Evolutionary conservation across 1,140 invertebrate genomes (phyloP), one percentile per base, ranked within the genome.

Genomic region (Pararge aegeria): DNA sequence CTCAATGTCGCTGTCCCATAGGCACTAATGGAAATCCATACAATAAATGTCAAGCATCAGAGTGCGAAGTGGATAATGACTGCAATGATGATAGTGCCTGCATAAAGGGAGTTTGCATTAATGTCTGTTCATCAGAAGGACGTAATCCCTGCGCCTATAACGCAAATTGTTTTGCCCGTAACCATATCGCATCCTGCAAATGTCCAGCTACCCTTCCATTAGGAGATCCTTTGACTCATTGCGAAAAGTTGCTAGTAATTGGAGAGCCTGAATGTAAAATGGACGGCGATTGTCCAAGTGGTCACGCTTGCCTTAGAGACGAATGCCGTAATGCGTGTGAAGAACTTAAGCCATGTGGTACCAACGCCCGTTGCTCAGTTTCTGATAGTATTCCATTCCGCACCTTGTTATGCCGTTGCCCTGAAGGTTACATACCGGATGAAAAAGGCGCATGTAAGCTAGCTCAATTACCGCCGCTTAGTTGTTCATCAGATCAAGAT

Each of bases 401-500:
- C 50, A 97, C 95, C 0, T 94, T 97, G 93, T 94, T 95, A 30
- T 97, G 96, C 75, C 94, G 95, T 50, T 97, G 96, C 73, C 94
- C 95, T 0, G 94, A 95, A 68, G 95, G 95, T 13, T 96, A 93
- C 91, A 93, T 96, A 55, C 95, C 95, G 1, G 93, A 96, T 72
- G 90, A 94, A 54, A 92, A 93, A 62, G 95, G 95, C 42, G 91
- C 94, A 70, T 97, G 96, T 78, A 92, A 93, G 68, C 91, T 94
- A 76, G 92, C 95, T 27, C 88, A 94, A 70, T 78, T 96, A 44
- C 91, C 93, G 66, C 92, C 92, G 64, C 93, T 92, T 57, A 96
- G 95, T 21, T 98, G 97, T 73, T 93, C 92, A 5, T 89, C 91
- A 4, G 95, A 98, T 78, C 90, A 92, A 52, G 96, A 98, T 61